Conservation (phyloP, 2,797 vertebrate genomes). For the Chelon labrosus region DNA sequence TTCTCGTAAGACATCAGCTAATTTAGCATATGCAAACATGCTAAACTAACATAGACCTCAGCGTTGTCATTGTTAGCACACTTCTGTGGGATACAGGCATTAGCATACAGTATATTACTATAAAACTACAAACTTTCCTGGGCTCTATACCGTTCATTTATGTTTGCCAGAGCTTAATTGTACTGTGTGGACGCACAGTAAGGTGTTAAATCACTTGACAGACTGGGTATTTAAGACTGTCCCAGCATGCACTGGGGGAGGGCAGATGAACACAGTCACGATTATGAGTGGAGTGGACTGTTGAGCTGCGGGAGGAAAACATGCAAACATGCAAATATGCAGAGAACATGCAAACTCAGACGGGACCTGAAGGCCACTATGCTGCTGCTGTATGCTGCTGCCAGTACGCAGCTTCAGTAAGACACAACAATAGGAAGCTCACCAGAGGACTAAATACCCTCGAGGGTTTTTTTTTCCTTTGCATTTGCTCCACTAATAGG, state of each 20-base stretch:
- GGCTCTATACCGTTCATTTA: neutral
- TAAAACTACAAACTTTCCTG: too few relatives aligned
- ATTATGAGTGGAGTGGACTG: slow-evolving; percentile 24
- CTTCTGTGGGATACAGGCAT: too few relatives aligned
- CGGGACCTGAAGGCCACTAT: neutral
- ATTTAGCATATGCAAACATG: too few relatives aligned
- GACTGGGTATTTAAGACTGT: neutral
- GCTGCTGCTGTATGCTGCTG: neutral
- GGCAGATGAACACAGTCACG: slow-evolving; percentile 4
- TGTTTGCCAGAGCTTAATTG: neutral
- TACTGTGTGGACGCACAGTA: neutral
- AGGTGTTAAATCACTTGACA: neutral
- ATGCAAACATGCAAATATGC: slow-evolving; percentile 66
- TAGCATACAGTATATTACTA: too few relatives aligned
- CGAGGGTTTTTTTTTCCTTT: too few relatives aligned
- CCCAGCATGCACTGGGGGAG: slow-evolving; percentile 14
- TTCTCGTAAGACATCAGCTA: too few relatives aligned
- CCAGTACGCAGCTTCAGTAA: neutral
- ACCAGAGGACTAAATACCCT: too few relatives aligned
- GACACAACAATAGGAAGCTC: neutral
- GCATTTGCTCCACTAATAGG: too few relatives aligned
- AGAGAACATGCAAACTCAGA: slow-evolving; percentile 66
- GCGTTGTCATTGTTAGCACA: too few relatives aligned
- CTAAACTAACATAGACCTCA: too few relatives aligned
- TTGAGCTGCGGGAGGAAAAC: slow-evolving; percentile 36